Evolutionary conservation across 1,140 invertebrate species (phyloP).

Genomic region (Neelides sp.): DNA sequence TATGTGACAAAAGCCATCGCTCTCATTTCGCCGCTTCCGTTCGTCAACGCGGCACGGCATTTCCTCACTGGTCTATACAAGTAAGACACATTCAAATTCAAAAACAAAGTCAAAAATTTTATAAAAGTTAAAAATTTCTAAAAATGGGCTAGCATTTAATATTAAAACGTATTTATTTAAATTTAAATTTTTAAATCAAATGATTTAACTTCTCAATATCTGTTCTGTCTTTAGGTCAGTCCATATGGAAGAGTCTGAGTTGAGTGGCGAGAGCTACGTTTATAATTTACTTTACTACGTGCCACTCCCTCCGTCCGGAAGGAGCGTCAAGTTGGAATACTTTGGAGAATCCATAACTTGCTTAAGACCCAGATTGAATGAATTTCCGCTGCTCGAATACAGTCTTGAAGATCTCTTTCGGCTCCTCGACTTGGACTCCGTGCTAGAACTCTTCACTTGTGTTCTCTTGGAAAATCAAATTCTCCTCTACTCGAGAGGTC

Average conservation of each 20-base stretch:
- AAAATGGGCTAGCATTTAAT: too few relatives aligned
- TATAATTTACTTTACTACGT: slow-evolving; percentile 93
- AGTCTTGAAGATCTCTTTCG: slow-evolving; percentile 74
- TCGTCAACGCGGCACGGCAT: slow-evolving; percentile 67
- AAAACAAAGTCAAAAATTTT: not conserved
- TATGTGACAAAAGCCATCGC: slow-evolving; percentile 91
- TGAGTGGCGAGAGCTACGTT: slow-evolving; percentile 78
- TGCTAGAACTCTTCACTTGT: slow-evolving; percentile 88
- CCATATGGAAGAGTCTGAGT: slow-evolving; percentile 25
- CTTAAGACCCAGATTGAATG: slow-evolving; percentile 57
- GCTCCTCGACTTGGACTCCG: slow-evolving; percentile 73
- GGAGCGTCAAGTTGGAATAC: slow-evolving; percentile 65
- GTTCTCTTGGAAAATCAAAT: slow-evolving; percentile 94
- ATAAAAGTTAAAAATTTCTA: too few relatives aligned
- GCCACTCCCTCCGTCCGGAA: slow-evolving; percentile 70
- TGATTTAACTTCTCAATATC: too few relatives aligned
- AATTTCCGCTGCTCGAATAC: slow-evolving; percentile 89
- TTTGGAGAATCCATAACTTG: slow-evolving; percentile 52
- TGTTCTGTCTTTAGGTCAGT: slow-evolving; percentile 22
- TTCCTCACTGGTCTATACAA: slow-evolving; percentile 78
- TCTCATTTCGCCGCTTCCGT: slow-evolving; percentile 77
- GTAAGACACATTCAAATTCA: slow-evolving; percentile 38
- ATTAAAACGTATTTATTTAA: too few relatives aligned
- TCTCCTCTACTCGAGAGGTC: slow-evolving; percentile 78
- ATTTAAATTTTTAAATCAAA: too few relatives aligned